Percentiles rank a stretch among this genome's conserved stretches.
These are phyloP conservation scores for Crocallis elinguaria DNA, from an alignment of 2,888 invertebrate genomes.

Conservation along the genomic window DNA sequence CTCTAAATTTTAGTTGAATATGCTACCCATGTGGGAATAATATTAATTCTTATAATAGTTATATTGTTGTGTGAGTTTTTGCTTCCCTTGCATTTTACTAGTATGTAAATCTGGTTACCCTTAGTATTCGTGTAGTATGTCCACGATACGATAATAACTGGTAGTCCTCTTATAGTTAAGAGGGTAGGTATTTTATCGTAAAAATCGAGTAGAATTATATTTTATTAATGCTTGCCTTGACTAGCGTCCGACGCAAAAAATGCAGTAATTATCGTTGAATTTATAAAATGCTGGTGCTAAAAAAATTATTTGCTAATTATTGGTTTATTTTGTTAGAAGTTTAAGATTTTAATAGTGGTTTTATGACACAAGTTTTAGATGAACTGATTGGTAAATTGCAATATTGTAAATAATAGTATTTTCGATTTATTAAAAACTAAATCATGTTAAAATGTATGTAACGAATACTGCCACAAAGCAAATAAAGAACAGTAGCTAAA, in stretches of 20 bases:
- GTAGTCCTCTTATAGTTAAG: not conserved
- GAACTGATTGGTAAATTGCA: not conserved
- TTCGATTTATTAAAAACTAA: not conserved
- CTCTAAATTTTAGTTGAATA: no score
- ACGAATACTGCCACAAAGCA: not conserved
- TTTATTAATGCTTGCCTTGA: conserved; percentile 15
- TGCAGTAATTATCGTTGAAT: conserved; percentile 34
- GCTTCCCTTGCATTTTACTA: not conserved
- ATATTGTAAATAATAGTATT: not conserved
- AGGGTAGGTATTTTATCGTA: not conserved
- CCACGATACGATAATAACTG: not conserved
- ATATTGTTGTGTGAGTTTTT: not conserved
- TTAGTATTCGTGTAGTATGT: not conserved
- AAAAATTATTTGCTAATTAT: conserved; percentile 41
- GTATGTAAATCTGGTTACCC: conserved; percentile 2
- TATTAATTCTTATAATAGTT: not conserved
- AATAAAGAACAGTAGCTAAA: no score
- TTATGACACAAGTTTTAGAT: not conserved
- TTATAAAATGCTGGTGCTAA: conserved; percentile 50
- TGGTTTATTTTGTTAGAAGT: conserved; percentile 28
- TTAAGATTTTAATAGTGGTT: not conserved
- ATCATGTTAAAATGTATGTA: no score
- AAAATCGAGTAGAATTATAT: not conserved
- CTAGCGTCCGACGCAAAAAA: conserved; percentile 13
- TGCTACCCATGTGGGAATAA: not conserved